These are phyloP conservation scores for Thalassoma bifasciatum DNA, from an alignment of 2,113 vertebrate genomes.

Conservation along the genomic window DNA sequence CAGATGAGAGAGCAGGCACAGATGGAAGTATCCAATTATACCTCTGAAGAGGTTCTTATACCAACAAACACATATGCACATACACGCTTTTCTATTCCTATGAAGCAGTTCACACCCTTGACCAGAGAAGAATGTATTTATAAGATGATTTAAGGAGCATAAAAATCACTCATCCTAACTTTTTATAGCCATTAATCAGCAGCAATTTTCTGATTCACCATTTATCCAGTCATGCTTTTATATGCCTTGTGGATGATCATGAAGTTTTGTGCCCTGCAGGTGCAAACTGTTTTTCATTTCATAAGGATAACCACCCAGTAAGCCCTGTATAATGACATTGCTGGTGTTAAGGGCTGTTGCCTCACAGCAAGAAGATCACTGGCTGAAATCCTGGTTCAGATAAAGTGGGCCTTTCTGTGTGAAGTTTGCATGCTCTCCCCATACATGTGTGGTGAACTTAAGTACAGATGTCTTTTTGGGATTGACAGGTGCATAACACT, in stretches of 20 bases:
- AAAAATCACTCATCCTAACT: neutral
- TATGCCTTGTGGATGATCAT: neutral
- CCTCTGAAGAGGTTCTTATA: conserved; percentile 2
- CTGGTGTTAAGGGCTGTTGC: too few species aligned
- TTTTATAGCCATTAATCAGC: conserved; percentile 27
- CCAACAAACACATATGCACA: neutral
- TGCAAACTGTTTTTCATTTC: neutral
- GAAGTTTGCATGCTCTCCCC: too few species aligned
- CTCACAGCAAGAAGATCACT: too few species aligned
- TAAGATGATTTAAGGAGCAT: conserved; percentile 7
- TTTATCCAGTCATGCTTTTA: neutral
- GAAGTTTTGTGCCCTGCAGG: neutral
- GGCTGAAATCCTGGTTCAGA: too few species aligned
- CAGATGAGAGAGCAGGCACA: conserved; percentile 28
- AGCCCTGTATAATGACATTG: too few species aligned
- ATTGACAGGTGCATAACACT: too few species aligned
- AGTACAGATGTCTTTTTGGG: too few species aligned
- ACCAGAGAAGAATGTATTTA: conserved; percentile 24
- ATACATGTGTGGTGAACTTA: too few species aligned
- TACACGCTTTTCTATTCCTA: neutral
- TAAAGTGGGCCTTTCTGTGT: too few species aligned
- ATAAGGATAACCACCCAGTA: too few species aligned
- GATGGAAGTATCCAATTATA: conserved; percentile 35
- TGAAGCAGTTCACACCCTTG: conserved; percentile 4
- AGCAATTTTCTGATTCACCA: neutral